Evolutionary conservation across 2,888 invertebrate species (phyloP), one percentile per base, ranked within the genome.

Genomic region (Hirudinaria manillensis): DNA sequence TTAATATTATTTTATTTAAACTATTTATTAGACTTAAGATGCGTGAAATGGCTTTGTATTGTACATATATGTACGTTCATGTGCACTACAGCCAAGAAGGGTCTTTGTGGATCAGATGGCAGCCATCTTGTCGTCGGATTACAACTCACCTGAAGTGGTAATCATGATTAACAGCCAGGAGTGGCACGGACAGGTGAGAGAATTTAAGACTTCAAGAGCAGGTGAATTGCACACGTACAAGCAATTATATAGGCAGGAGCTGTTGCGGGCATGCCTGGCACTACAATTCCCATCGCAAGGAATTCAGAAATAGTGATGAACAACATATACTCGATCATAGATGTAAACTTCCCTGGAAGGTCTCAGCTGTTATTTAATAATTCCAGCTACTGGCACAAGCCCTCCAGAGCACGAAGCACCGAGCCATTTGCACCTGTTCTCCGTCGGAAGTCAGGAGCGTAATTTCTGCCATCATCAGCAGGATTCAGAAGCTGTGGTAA

Each of bases 401-500:
- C 27, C 36, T 76, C 16, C 75, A 74, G 61, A 74, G 36, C 65
- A 66, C 75, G 19, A 71, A 71, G 51, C 70, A 70, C 32, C 29
- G 74, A 82, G 90, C 91, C 76, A 89, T 92, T 80, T 91, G 91
- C 79, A 91, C 92, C 21, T 88, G 90, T 76, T 90, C 91, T 77
- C 89, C 90, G 24, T 90, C 91, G 51, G 95, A 95, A 87, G 91
- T 92, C 6, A 89, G 92, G 79, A 92, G 93, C 27, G 90, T 93
- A 76, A 87, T 95, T 80, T 91, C 91, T 77, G 92, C 92, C 78
- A 88, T 95, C 61, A 91, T 94, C 85, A 90, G 90, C 76, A 91
- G 93, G 84, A 91, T 93, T 82, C 92, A 93, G 82, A 95, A 95
- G 88, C 93, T 92, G 93, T 94, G 91, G 90, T 76, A 29, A 24